Evolutionary conservation across 1,140 invertebrate species (phyloP).

Genomic region (Eupristina koningsbergeri): DNA sequence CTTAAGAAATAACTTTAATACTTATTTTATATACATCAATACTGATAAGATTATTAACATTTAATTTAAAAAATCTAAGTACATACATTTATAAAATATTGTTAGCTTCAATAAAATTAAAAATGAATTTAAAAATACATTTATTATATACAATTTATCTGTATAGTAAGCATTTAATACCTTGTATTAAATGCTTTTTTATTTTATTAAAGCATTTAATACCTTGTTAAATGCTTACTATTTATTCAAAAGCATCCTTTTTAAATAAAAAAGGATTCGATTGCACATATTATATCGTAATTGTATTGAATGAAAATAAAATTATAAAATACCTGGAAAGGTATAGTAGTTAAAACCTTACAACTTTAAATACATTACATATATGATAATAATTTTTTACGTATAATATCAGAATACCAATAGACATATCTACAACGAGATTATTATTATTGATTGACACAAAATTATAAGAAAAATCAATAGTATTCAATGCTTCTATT

Average conservation of each 20-base stretch:
- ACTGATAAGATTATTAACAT: too few relatives aligned
- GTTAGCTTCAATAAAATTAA: not conserved
- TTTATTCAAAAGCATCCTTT: not conserved
- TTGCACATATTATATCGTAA: not conserved
- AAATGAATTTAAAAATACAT: not conserved
- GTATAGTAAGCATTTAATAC: not conserved
- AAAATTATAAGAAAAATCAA: slow-evolving; percentile 52
- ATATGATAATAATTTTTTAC: too few relatives aligned
- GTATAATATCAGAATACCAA: slow-evolving; percentile 55
- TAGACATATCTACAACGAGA: slow-evolving; percentile 56
- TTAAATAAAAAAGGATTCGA: not conserved
- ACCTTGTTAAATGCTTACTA: not conserved
- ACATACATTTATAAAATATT: too few relatives aligned
- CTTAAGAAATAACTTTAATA: too few relatives aligned
- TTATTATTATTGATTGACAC: slow-evolving; percentile 60
- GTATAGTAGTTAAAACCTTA: not conserved
- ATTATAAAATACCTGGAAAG: not conserved
- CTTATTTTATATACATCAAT: too few relatives aligned
- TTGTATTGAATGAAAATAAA: not conserved
- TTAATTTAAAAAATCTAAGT: too few relatives aligned
- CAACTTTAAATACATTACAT: too few relatives aligned
- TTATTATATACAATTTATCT: too few relatives aligned
- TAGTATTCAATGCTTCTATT: slow-evolving; percentile 30
- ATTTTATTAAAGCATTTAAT: too few relatives aligned
- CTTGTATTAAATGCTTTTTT: not conserved